Conservation (phyloP, 1,140 invertebrate genomes). For the Archegozetes longisetosus region DNA sequence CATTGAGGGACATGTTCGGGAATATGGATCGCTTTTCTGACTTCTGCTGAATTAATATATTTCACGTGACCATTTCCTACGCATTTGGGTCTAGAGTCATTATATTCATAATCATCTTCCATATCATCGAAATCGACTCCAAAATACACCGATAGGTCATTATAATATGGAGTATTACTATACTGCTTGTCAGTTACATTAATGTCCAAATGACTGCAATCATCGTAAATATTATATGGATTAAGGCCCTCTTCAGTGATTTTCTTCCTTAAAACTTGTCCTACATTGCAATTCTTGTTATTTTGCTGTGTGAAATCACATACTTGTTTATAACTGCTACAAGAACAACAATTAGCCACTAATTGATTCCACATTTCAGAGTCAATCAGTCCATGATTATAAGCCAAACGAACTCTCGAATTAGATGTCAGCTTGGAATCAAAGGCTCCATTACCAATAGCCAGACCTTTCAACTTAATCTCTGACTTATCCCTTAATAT, state of each 20-base stretch:
- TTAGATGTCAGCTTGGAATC: conserved; percentile 30
- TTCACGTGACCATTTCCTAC: neutral
- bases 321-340: neutral
- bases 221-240: neutral
- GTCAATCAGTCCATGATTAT: conserved; percentile 36
- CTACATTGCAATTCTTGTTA: neutral
- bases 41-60: neutral
- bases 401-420: conserved; percentile 34
- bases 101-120: neutral
- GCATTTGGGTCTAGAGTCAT: neutral
- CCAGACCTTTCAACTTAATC: conserved; percentile 31
- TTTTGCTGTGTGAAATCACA: neutral
- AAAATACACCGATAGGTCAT: neutral
- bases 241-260: neutral
- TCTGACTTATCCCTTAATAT: conserved; percentile 24
- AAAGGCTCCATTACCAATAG: conserved; percentile 36
- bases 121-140: neutral
- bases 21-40: neutral
- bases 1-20: neutral
- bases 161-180: too few species aligned
- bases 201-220: neutral
- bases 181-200: neutral
- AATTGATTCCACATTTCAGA: conserved; percentile 11
- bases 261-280: neutral
- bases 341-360: conserved; percentile 2